Evolutionary conservation across 2,888 invertebrate species (phyloP).

Genomic region (Drosophila rubida): DNA sequence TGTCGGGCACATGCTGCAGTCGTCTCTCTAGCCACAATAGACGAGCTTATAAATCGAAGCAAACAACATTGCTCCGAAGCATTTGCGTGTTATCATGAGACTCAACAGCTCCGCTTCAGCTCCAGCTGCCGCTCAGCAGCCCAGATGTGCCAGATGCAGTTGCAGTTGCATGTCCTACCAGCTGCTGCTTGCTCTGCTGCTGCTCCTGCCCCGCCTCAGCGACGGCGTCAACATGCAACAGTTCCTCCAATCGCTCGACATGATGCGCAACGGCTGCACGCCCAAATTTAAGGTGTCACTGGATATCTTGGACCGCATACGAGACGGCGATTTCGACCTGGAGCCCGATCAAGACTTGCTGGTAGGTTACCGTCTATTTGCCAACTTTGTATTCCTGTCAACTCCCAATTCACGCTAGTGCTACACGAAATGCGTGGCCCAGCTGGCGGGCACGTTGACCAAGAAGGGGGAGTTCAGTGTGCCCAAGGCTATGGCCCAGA

Average conservation of each 20-base stretch:
- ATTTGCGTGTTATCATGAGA: slow-evolving; percentile 36
- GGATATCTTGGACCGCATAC: slow-evolving; percentile 75
- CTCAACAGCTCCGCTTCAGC: slow-evolving; percentile 1
- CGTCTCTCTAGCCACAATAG: slow-evolving; percentile 23
- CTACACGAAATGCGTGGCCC: slow-evolving; percentile 81
- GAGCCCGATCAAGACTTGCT: slow-evolving; percentile 76
- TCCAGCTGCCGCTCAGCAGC: background rate
- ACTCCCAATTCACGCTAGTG: slow-evolving; percentile 63
- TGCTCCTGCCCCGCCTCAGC: slow-evolving; percentile 30
- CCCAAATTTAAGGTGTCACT: slow-evolving; percentile 79
- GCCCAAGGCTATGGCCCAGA: slow-evolving; percentile 78
- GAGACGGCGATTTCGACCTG: slow-evolving; percentile 71
- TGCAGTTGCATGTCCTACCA: slow-evolving; percentile 23
- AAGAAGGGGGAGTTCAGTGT: slow-evolving; percentile 82
- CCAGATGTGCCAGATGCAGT: background rate
- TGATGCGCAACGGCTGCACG: slow-evolving; percentile 82
- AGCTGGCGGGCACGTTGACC: slow-evolving; percentile 81
- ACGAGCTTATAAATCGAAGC: slow-evolving; percentile 45
- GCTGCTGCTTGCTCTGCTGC: slow-evolving; percentile 36
- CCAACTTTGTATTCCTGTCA: background rate
- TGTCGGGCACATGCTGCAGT: slow-evolving; percentile 1
- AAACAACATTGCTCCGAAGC: slow-evolving; percentile 7
- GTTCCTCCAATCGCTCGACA: slow-evolving; percentile 81
- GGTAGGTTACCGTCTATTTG: slow-evolving; percentile 53
- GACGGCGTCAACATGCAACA: slow-evolving; percentile 76